Conservation (phyloP, 2,888 invertebrate genomes). For the Polyploca ridens region DNA sequence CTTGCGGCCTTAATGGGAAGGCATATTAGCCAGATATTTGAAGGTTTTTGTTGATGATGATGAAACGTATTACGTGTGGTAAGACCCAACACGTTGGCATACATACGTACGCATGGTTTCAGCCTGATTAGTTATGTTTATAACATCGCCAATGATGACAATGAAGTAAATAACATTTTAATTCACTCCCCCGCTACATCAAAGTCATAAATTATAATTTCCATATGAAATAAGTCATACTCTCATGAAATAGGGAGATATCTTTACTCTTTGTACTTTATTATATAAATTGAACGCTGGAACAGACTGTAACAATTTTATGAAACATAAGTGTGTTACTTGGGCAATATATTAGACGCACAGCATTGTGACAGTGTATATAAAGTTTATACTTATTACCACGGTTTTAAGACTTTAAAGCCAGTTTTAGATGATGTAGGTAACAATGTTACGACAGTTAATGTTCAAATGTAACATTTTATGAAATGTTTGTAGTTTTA, state of each 20-base stretch:
- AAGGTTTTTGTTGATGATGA: no score
- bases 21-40: no score
- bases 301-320: slow-evolving; percentile 16
- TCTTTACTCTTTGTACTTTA: slow-evolving; percentile 17
- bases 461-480: neutral
- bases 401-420: slow-evolving; percentile 3
- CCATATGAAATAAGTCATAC: slow-evolving; percentile 20
- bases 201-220: neutral
- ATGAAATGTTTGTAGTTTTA: neutral
- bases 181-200: neutral
- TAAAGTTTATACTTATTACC: slow-evolving; percentile 13
- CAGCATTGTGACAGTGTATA: slow-evolving; percentile 1
- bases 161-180: slow-evolving; percentile 16
- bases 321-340: neutral
- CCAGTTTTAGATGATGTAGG: neutral
- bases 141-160: slow-evolving; percentile 14
- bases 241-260: slow-evolving; percentile 26
- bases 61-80: no score
- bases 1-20: no score
- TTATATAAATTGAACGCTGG: slow-evolving; percentile 18
- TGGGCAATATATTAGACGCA: slow-evolving; percentile 7
- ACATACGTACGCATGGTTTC: no score
- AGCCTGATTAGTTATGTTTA: no score
- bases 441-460: slow-evolving; percentile 1
- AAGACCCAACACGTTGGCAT: no score